A percentile compares a stretch with the other conserved stretches of the same genome.
phyloP scores from a whole-genome alignment of 30 jellyfish, hydroid and myxozoan species.

The Turritopsis dohrnii region DNA sequence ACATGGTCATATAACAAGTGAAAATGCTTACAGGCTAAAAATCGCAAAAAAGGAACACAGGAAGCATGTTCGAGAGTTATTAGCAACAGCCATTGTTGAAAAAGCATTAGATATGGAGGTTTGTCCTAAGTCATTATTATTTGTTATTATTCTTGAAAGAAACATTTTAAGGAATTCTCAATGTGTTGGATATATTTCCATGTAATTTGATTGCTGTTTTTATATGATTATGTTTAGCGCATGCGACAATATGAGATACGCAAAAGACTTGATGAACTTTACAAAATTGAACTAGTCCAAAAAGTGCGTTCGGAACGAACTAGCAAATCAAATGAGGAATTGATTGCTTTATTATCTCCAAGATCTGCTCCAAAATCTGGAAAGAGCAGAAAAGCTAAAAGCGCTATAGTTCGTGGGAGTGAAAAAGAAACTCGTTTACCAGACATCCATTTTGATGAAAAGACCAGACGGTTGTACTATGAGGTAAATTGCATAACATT shows the following conservation, averaged over 20 bases:
- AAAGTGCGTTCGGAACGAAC: constrained; percentile 38
- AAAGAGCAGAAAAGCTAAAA: constrained; percentile 26
- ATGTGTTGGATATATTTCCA: background rate
- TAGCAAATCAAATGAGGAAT: constrained; percentile 40
- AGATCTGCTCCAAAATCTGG: constrained; percentile 30
- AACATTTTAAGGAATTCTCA: background rate
- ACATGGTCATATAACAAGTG: constrained; percentile 62
- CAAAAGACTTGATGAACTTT: constrained; percentile 68
- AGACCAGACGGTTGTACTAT: constrained; percentile 30
- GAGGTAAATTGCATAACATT: constrained; percentile 33
- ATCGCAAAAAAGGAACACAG: constrained; percentile 89
- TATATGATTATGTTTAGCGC: constrained; percentile 39
- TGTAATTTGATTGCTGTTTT: background rate
- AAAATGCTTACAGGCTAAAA: constrained; percentile 54
- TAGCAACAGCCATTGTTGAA: constrained; percentile 91
- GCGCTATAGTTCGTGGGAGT: constrained; percentile 28
- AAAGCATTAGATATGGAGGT: constrained; percentile 90
- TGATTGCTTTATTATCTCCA: constrained; percentile 51
- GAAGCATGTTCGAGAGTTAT: constrained; percentile 69
- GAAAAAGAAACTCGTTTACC: constrained; percentile 40
- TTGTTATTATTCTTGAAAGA: background rate
- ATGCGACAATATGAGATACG: constrained; percentile 74
- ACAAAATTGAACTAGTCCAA: constrained; percentile 74
- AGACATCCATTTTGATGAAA: constrained; percentile 46
- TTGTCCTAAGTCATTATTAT: background rate